These are phyloP conservation scores for Telenomus remus DNA, from an alignment of 1,140 invertebrate species.

Conservation along the genomic window DNA sequence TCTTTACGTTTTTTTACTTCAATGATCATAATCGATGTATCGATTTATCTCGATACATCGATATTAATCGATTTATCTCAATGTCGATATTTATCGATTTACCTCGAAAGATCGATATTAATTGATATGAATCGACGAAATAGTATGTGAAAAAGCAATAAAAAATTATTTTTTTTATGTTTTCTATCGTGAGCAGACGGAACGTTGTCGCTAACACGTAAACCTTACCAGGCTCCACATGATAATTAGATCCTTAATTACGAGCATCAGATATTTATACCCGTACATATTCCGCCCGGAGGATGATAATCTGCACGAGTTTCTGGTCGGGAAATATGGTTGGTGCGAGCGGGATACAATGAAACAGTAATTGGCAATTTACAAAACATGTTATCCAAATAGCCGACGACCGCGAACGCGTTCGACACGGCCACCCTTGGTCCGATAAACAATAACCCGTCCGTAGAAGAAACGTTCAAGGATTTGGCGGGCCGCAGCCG, in stretches of 20 bases:
- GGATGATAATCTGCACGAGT: constrained; percentile 8
- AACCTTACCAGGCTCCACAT: constrained; percentile 1
- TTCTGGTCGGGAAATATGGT: constrained; percentile 11
- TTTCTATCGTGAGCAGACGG: background rate
- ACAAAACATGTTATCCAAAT: constrained; percentile 58
- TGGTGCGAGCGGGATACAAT: constrained; percentile 21
- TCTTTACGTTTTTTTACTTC: too few relatives aligned
- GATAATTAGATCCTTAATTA: constrained; percentile 18
- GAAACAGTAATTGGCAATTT: constrained; percentile 64
- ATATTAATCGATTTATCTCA: too few relatives aligned
- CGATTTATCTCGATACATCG: too few relatives aligned
- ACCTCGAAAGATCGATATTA: too few relatives aligned
- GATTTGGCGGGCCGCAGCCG: constrained; percentile 18
- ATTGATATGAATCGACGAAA: too few relatives aligned
- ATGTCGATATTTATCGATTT: too few relatives aligned
- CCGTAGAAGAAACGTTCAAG: constrained; percentile 35
- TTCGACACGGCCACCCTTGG: constrained; percentile 5
- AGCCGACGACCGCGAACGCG: constrained; percentile 23
- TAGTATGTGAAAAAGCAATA: too few relatives aligned
- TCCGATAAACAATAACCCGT: constrained; percentile 11
- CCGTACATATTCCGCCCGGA: constrained; percentile 1
- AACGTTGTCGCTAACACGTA: background rate
- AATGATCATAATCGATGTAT: too few relatives aligned
- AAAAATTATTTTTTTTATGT: too few relatives aligned
- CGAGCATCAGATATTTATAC: constrained; percentile 22